Base-by-base conservation (phyloP, 2,888 invertebrate species). In the Drosophila peninsularis region DNA sequence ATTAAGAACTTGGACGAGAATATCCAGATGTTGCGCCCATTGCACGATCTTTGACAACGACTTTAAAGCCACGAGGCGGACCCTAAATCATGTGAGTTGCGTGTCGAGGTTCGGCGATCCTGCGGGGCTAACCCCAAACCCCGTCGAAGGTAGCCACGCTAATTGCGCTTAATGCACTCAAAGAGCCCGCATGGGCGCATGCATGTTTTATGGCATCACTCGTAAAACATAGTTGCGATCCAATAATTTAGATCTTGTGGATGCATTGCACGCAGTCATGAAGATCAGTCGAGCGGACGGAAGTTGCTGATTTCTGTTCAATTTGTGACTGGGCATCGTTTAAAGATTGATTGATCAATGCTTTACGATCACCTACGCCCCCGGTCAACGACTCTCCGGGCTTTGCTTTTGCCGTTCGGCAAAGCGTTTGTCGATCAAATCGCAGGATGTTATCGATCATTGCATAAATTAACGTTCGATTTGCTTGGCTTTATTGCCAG, bases 371-470 rank as follows among this genome's bases (percentile, higher is more conserved):
- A 89, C 84, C 84, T 87, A 79, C 62, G 60, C 56, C 39, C 58
- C 39, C 72, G 71, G 78, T 76, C 70, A 74, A 64, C 78, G 64
- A 84, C 80, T 62, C 63, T 61, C 58, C 57, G 39, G 62, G 64
- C 80, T 70, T 80, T 80, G 73, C 78, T 87, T 86, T 83, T 55
- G 75, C 71, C 45, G 72, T 70, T 75, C 87, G 82, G 85, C 71
- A 66, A 60, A 60, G 53, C 75, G 82, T 89, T 90, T 90, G 85
- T 83, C 87, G 67, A 91, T 91, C 89, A 85, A 89, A 82, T 86
- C 81, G 81, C 90, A 90, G 92, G 91, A 91, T 91, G 91, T 90
- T 85, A 90, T 91, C 90, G 89, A 91, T 91, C 91, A 90, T 89
- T 82, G 86, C 78, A 78, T 83, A 87, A 90, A 90, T 90, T 90